Evolutionary conservation across 2,888 invertebrate species (phyloP).

Genomic region (Tanypteryx hageni): DNA sequence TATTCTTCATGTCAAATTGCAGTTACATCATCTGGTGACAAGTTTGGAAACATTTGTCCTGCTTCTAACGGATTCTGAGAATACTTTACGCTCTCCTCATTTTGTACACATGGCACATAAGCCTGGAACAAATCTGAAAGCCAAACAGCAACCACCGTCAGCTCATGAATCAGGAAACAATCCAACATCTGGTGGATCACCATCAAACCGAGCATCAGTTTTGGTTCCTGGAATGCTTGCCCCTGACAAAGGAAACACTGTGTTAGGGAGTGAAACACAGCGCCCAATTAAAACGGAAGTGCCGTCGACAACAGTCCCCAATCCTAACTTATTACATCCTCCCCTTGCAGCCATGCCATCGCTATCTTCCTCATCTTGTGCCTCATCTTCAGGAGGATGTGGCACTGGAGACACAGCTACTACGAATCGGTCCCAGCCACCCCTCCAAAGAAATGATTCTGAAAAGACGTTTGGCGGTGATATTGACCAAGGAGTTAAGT

Average conservation of each 20-base stretch:
- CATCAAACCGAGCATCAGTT: constrained; percentile 16
- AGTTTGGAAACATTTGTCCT: constrained; percentile 93
- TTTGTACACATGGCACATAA: constrained; percentile 30
- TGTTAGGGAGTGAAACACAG: constrained; percentile 15
- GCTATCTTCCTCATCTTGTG: constrained; percentile 82
- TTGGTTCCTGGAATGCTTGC: constrained; percentile 37
- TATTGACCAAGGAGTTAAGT: constrained; percentile 86
- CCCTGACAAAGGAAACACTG: constrained; percentile 30
- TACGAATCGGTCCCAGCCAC: constrained; percentile 7
- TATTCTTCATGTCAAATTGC: constrained; percentile 56
- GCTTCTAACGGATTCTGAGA: constrained; percentile 92
- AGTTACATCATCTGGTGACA: constrained; percentile 90
- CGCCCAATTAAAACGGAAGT: constrained; percentile 34
- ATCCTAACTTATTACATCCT: constrained; percentile 44
- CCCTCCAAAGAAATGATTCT: constrained; percentile 32
- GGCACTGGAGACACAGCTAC: background rate
- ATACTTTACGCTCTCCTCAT: constrained; percentile 89
- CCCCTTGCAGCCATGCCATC: constrained; percentile 84
- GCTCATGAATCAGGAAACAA: constrained; percentile 39
- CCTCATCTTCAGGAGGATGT: constrained; percentile 48
- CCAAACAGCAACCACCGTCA: constrained; percentile 25
- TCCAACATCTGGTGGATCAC: constrained; percentile 35
- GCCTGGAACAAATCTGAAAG: constrained; percentile 10
- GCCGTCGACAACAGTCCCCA: constrained; percentile 4
- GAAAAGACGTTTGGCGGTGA: constrained; percentile 37